Conservation (phyloP, 2,797 vertebrate species). For the Nothura maculosa region DNA sequence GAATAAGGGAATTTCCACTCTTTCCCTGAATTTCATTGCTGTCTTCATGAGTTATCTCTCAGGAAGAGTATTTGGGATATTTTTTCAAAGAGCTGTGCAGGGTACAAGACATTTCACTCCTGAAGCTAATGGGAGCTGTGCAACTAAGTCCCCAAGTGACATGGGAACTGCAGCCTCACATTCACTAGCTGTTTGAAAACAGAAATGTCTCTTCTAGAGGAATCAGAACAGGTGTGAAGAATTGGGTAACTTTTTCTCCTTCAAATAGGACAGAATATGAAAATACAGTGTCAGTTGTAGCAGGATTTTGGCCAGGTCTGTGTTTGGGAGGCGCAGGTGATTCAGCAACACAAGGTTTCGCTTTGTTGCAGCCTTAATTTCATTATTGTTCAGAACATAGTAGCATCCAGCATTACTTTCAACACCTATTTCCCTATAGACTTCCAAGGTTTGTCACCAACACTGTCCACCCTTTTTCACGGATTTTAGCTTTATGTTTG, state of each 20-base stretch:
- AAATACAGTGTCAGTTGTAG: accelerated
- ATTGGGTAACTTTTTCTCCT: not conserved
- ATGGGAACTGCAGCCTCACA: not conserved
- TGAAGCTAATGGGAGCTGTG: not conserved
- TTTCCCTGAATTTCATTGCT: not conserved
- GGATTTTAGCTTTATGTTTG: not conserved
- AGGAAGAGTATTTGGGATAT: accelerated
- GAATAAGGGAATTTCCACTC: not conserved
- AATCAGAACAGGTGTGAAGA: accelerated
- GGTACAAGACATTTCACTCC: not conserved
- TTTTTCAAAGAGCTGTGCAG: not conserved
- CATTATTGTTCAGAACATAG: not conserved
- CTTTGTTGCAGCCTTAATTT: not conserved
- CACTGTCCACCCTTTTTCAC: accelerated
- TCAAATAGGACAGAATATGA: not conserved
- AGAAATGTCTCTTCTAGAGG: accelerated
- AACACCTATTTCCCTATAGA: accelerated
- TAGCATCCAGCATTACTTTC: not conserved
- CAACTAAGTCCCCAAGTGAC: not conserved
- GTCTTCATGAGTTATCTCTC: not conserved
- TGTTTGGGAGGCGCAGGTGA: accelerated
- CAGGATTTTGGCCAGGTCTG: accelerated
- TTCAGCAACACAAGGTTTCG: accelerated
- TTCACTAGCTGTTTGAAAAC: not conserved
- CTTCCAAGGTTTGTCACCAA: not conserved